These are phyloP conservation scores for Leptinotarsa defecta DNA, from an alignment of 1,140 invertebrate genomes.

Conservation along the genomic window DNA sequence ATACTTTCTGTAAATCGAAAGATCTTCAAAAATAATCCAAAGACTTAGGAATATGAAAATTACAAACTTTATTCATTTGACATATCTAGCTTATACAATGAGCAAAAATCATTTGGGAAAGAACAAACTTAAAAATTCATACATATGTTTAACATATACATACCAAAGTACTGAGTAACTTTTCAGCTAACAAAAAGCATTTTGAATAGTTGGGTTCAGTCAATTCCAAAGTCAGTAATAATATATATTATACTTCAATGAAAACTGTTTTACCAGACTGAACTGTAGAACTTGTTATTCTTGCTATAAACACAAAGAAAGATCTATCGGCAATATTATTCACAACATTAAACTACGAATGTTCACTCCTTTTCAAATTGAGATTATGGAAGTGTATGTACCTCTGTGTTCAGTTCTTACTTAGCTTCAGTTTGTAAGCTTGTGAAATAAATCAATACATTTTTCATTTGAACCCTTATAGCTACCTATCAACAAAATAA, in stretches of 20 bases:
- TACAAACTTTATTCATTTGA: conserved; percentile 3
- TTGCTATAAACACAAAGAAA: not conserved
- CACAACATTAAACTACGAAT: not conserved
- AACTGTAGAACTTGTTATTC: no score
- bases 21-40: not conserved
- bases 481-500: not conserved
- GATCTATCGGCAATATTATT: not conserved
- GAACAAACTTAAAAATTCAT: not conserved
- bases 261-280: not conserved
- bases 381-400: not conserved
- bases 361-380: not conserved
- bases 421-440: not conserved
- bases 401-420: not conserved
- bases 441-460: not conserved
- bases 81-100: not conserved
- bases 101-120: not conserved
- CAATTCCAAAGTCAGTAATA: not conserved
- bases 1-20: no score
- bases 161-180: not conserved
- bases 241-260: not conserved
- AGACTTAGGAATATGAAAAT: not conserved
- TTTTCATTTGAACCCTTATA: not conserved
- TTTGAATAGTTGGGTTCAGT: not conserved
- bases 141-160: not conserved
- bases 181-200: not conserved